phyloP scores from a whole-genome alignment of 1,140 invertebrate genomes.

The Aphis gossypii region DNA sequence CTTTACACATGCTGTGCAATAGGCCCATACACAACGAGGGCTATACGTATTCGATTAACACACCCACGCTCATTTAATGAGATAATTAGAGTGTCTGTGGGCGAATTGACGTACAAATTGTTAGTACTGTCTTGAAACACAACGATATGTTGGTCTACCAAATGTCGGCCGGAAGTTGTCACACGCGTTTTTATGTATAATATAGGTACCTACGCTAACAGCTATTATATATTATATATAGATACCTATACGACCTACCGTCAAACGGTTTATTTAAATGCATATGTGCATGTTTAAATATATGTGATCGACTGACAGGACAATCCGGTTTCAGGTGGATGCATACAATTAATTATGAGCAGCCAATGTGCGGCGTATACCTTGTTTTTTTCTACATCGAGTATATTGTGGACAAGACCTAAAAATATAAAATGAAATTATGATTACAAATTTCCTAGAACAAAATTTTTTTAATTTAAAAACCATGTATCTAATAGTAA shows the following conservation, averaged over 20 bases:
- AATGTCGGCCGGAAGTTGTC: conserved; percentile 56
- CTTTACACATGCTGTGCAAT: background rate
- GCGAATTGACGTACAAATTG: conserved; percentile 48
- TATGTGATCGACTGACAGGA: conserved; percentile 41
- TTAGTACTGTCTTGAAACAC: background rate
- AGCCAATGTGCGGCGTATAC: background rate
- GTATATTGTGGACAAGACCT: background rate
- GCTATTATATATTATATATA: background rate
- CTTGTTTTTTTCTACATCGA: background rate
- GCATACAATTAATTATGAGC: conserved; percentile 45
- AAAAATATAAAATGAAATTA: background rate
- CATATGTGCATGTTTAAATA: background rate
- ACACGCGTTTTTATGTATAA: background rate
- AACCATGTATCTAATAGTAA: too few species aligned
- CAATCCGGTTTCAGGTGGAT: conserved; percentile 49
- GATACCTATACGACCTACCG: background rate
- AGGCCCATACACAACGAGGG: background rate
- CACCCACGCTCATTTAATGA: conserved; percentile 35
- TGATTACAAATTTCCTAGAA: too few species aligned
- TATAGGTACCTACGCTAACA: too few species aligned
- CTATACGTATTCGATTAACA: conserved; percentile 11
- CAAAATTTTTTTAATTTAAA: too few species aligned
- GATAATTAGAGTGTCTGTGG: conserved; percentile 26
- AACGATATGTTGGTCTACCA: conserved; percentile 47
- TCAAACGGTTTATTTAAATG: background rate